Base-by-base conservation (phyloP, 2,888 invertebrate species). In the Ophraella communa region DNA sequence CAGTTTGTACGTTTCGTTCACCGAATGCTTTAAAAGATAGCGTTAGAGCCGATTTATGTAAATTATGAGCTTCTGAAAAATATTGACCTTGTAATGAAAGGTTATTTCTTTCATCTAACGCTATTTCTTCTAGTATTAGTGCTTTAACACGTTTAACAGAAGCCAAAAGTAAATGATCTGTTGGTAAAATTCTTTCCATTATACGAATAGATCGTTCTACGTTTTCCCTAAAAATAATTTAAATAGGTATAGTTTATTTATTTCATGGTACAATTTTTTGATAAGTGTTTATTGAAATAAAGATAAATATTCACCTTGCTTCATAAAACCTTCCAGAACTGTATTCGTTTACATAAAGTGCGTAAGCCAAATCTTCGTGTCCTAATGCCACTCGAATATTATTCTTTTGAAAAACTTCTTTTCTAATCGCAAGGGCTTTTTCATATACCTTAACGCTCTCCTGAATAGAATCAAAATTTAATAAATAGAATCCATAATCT, bases 81-180 rank as follows among this genome's bases (percentile, higher is more conserved):
- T 93, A 84, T 47, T 86, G 86, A 18, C 73, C 73, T 61, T 79
- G 78, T 14, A 71, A 57, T 11, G 70, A 63, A 0, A 64, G 58
- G 56, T 75, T 74, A 58, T 72, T 69, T 20, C 85, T 86, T 73
- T 89, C 91, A 83, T 96, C 95, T 33, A 96, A 87, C 0, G 96
- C 96, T 57, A 96, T 94, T 84, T 97, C 96, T 82, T 97, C 96
- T 33, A 96, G 82, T 57, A 97, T 93, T 65, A 97, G 85, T 1
- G 96, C 96, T 84, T 95, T 95, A 1, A 96, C 94, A 69, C 95
- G 88, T 79, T 94, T 94, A 0, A 94, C 94, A 2, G 95, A 95
- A 1, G 95, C 93, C 70, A 96, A 83, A 82, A 95, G 88, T 61
- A 96, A 82, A 80, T 96, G 95, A 76, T 95, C 91, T 4, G 86